Evolutionary conservation across 2,113 vertebrate genomes (phyloP).

Genomic region (Nyctibius bracteatus): DNA sequence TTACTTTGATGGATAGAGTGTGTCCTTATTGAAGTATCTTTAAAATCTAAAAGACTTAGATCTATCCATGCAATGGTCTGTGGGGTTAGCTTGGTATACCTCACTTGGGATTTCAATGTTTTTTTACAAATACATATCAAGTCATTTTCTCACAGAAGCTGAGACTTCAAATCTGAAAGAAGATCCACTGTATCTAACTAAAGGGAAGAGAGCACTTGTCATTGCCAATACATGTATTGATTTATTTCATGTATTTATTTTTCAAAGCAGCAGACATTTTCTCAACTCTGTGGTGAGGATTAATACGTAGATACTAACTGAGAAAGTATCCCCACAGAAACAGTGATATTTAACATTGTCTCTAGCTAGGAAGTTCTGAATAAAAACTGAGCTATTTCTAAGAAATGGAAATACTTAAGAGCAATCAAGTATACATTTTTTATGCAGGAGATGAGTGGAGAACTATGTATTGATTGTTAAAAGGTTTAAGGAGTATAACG

Average conservation of each 20-base stretch:
- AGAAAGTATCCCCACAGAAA: neutral
- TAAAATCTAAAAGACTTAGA: neutral
- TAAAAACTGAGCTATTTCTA: constrained; percentile 30
- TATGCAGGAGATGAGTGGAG: neutral
- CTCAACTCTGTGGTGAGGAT: neutral
- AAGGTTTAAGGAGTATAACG: neutral
- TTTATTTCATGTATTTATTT: neutral
- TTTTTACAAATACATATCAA: neutral
- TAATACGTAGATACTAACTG: neutral
- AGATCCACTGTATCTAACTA: neutral
- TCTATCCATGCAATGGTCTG: neutral
- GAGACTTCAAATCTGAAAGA: neutral
- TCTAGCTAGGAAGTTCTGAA: neutral
- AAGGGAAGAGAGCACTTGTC: neutral
- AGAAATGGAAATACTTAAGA: constrained; percentile 10
- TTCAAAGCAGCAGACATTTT: neutral
- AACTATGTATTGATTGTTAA: constrained; percentile 20
- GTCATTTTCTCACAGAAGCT: neutral
- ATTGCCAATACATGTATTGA: neutral
- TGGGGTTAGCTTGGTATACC: neutral
- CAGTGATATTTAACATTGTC: neutral
- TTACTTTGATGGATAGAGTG: neutral
- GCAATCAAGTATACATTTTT: constrained; percentile 12
- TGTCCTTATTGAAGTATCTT: neutral
- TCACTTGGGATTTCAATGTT: neutral